phyloP scores from a whole-genome alignment of 1,140 invertebrate species.

The Limonius californicus region DNA sequence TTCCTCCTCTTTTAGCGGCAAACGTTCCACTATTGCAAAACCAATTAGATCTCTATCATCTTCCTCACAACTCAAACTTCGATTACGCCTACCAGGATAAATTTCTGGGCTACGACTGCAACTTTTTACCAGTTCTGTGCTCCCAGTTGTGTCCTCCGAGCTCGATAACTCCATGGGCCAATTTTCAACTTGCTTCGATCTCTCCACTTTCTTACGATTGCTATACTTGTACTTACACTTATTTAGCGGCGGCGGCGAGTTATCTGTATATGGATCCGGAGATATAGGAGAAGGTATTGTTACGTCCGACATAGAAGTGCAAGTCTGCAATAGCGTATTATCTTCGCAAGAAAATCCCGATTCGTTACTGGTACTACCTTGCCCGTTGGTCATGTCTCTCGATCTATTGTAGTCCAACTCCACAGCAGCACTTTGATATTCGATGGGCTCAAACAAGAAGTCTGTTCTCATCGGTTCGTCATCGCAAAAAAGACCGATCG shows the following conservation, averaged over 20 bases:
- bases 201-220: conserved; percentile 42
- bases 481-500: conserved; percentile 42
- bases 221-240: conserved; percentile 46
- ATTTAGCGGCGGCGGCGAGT: conserved; percentile 34
- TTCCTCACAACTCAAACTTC: conserved; percentile 18
- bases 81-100: conserved; percentile 22
- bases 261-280: conserved; percentile 32
- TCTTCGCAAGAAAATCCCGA: conserved; percentile 41
- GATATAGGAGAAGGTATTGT: conserved; percentile 44
- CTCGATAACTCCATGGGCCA: conserved; percentile 40
- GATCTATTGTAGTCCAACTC: conserved; percentile 31
- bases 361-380: conserved; percentile 32
- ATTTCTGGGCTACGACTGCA: conserved; percentile 26
- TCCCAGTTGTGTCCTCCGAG: conserved; percentile 40
- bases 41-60: not conserved
- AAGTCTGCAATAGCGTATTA: conserved; percentile 41
- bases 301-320: conserved; percentile 44
- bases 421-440: conserved; percentile 35
- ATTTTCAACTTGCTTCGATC: conserved; percentile 26
- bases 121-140: conserved; percentile 28
- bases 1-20: conserved; percentile 30
- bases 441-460: conserved; percentile 41
- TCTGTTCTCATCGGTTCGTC: conserved; percentile 41
- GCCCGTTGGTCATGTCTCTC: conserved; percentile 35
- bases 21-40: not conserved